Base-by-base conservation (phyloP, 2,888 invertebrate genomes). In the Apantesis nais region DNA sequence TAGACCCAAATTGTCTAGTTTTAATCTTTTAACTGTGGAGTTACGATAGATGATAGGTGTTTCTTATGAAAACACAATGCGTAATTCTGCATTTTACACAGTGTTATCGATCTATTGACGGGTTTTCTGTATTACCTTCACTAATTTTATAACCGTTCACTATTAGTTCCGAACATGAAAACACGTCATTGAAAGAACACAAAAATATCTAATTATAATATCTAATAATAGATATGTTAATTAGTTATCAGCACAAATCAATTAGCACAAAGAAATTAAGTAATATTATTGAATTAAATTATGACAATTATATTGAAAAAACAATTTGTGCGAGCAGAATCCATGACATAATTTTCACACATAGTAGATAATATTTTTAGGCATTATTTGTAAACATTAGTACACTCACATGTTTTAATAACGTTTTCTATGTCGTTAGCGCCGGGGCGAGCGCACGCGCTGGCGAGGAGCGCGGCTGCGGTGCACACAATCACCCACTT, bases 401-500 rank as follows among this genome's bases (percentile, higher is more conserved):
- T 29, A 1, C 71, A 83, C 83, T 81, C 79, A 81, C 81, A 63
- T 74, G 75, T 63, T 78, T 81, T 81, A 5, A 55, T 61, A n/a
- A 74, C 62, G n/a, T 65, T 73, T 62, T 65, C 68, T 73, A 83
- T 85, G 60, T 86, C 83, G 63, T 80, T 79, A 44, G 74, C 77
- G 65, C 78, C 83, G 68, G 86, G 87, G 31, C 78, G 62, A 72
- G 82, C 71, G 74, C 68, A 41, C 31, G 80, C 86, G 79, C 85
- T 74, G 63, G 80, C 85, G 69, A 78, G 72, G 37, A 87, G 77
- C 79, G 84, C 87, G 58, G 82, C 78, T 66, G 85, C 74, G 76
- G 83, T 85, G 77, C 83, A 70, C 83, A 85, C 83, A 83, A 83
- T 82, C 85, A 83, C 68, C 80, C 78, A 78, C 77, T 72, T 78